Percentiles rank a stretch among this genome's conserved stretches.
Conservation (phyloP, 2,888 invertebrate genomes). For the Liposcelis brunnea region DNA sequence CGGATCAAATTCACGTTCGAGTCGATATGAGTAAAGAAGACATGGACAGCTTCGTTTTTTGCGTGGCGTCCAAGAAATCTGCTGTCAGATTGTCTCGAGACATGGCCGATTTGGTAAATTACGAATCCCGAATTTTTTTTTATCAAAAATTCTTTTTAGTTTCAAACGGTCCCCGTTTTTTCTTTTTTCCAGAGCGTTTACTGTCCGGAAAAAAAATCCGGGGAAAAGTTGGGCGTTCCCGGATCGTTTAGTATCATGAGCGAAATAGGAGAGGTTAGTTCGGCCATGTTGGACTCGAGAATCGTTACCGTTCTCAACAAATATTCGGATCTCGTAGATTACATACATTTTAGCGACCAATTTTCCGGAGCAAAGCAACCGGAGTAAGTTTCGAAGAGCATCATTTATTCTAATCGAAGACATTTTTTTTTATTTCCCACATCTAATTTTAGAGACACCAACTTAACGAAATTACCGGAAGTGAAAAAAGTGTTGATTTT, state of each 20-base stretch:
- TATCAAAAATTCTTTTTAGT: conserved; percentile 3
- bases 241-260: conserved; percentile 58
- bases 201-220: conserved; percentile 65
- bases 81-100: conserved; percentile 74
- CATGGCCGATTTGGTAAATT: conserved; percentile 68
- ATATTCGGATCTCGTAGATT: conserved; percentile 74
- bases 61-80: conserved; percentile 77
- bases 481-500: conserved; percentile 66
- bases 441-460: conserved; percentile 36
- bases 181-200: conserved; percentile 44
- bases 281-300: conserved; percentile 67
- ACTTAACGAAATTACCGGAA: conserved; percentile 53
- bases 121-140: background rate
- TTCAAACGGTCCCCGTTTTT: conserved; percentile 10
- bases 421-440: too few relatives aligned
- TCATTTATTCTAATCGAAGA: conserved; percentile 10
- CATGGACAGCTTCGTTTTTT: conserved; percentile 86
- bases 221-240: conserved; percentile 67
- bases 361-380: conserved; percentile 79
- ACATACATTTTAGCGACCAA: conserved; percentile 93
- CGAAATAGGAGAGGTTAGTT: conserved; percentile 78
- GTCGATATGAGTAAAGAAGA: conserved; percentile 78
- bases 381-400: conserved; percentile 47
- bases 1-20: conserved; percentile 74
- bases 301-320: conserved; percentile 57